Evolutionary conservation across 2,888 invertebrate genomes (phyloP).

Genomic region (Drosophila monieri): DNA sequence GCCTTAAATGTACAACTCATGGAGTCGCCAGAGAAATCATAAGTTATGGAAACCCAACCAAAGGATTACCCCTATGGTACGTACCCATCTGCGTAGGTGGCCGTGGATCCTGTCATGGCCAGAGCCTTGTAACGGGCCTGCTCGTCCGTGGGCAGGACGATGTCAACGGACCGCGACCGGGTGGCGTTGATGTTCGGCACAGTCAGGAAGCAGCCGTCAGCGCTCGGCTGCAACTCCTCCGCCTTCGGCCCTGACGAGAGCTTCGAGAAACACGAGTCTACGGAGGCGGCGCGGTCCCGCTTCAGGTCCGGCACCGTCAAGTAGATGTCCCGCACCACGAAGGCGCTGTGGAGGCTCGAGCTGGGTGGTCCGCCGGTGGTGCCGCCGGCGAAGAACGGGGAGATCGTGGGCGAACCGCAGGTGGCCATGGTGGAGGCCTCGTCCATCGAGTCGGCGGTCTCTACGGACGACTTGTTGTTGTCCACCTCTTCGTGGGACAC

Average conservation of each 20-base stretch:
- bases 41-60: slow-evolving; percentile 10
- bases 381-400: slow-evolving; percentile 1
- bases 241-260: slow-evolving; percentile 89
- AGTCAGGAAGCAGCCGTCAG: slow-evolving; percentile 86
- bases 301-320: slow-evolving; percentile 92
- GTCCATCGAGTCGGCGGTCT: slow-evolving; percentile 73
- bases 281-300: slow-evolving; percentile 93
- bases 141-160: slow-evolving; percentile 93
- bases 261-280: slow-evolving; percentile 94
- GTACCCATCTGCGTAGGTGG: slow-evolving; percentile 61
- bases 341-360: slow-evolving; percentile 62
- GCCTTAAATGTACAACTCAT: too few relatives aligned
- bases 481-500: slow-evolving; percentile 85
- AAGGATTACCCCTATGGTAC: slow-evolving; percentile 12
- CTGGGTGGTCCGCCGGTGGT: slow-evolving; percentile 54
- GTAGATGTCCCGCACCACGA: slow-evolving; percentile 89
- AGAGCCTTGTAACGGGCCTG: slow-evolving; percentile 94
- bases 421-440: slow-evolving; percentile 83
- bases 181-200: slow-evolving; percentile 90
- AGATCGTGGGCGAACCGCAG: slow-evolving; percentile 73
- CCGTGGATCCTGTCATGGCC: slow-evolving; percentile 86
- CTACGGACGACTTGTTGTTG: slow-evolving; percentile 61
- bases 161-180: slow-evolving; percentile 93
- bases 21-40: background rate
- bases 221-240: slow-evolving; percentile 87